These are phyloP conservation scores for Lumbricus terrestris DNA, from an alignment of 2,888 invertebrate species.

Conservation along the genomic window DNA sequence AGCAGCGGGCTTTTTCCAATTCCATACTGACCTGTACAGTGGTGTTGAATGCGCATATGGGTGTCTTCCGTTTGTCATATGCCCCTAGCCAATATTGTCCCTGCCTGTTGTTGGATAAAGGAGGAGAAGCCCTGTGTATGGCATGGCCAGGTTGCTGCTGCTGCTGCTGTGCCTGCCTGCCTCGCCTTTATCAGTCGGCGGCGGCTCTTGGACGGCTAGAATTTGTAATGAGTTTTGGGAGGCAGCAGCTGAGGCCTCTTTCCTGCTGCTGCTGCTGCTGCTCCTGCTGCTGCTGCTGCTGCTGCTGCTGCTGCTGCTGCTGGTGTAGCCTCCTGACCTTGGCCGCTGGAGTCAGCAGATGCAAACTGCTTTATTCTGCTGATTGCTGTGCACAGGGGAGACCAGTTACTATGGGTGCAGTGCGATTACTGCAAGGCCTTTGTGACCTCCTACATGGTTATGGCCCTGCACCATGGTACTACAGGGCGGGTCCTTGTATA, in stretches of 20 bases:
- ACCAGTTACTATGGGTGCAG: neutral
- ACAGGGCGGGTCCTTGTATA: no score
- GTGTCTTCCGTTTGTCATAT: neutral
- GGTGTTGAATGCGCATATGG: neutral
- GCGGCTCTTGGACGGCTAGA: neutral
- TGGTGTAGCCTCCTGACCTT: no score
- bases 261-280: neutral
- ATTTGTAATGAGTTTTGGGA: neutral
- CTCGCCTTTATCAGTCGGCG: neutral
- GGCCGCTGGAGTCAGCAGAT: neutral
- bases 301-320: no score
- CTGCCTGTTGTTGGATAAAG: neutral
- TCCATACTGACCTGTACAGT: neutral
- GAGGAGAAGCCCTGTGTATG: neutral
- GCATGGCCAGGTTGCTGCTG: neutral
- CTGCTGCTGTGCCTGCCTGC: neutral
- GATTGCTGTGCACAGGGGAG: neutral
- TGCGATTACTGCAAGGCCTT: neutral
- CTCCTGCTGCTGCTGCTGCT: no score
- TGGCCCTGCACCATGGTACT: neutral
- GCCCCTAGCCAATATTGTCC: neutral
- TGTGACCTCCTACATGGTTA: neutral
- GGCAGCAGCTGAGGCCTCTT: constrained; percentile 3
- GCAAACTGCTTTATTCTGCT: neutral
- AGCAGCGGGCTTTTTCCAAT: neutral